phyloP scores from a whole-genome alignment of 2,797 vertebrate genomes.

The Ispidina picta region DNA sequence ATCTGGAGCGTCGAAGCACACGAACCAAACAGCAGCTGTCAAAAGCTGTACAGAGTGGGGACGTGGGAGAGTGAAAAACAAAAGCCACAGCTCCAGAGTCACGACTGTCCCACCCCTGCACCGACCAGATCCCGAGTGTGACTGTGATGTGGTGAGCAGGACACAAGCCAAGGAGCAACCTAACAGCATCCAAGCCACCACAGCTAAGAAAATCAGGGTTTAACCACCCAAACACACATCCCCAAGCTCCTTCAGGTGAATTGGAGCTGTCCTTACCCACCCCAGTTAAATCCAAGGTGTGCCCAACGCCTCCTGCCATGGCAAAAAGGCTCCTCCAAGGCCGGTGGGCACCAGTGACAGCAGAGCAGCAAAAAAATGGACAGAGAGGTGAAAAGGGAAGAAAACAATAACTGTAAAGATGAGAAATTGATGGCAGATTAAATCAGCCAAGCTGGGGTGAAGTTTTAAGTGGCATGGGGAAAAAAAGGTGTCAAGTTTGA shows the following conservation, averaged over 20 bases:
- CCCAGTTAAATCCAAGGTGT: neutral
- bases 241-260: neutral
- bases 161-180: accelerated
- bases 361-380: neutral
- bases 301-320: accelerated
- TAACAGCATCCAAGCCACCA: neutral
- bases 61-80: neutral
- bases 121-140: neutral
- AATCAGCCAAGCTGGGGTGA: conserved; percentile 38
- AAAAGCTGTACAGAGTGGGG: neutral
- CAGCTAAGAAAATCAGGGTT: neutral
- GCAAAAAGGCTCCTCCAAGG: neutral
- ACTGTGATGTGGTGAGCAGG: accelerated
- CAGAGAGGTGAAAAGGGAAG: neutral
- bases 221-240: neutral
- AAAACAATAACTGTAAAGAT: neutral
- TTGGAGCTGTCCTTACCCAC: neutral
- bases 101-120: neutral
- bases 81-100: neutral
- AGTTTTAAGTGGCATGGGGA: conserved; percentile 43
- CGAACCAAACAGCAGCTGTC: conserved; percentile 26
- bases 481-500: conserved; percentile 51
- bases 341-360: neutral
- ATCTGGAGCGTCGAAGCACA: neutral
- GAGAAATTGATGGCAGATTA: conserved; percentile 26